Evolutionary conservation across 2,888 invertebrate species (phyloP).

Genomic region (Drepana falcataria): DNA sequence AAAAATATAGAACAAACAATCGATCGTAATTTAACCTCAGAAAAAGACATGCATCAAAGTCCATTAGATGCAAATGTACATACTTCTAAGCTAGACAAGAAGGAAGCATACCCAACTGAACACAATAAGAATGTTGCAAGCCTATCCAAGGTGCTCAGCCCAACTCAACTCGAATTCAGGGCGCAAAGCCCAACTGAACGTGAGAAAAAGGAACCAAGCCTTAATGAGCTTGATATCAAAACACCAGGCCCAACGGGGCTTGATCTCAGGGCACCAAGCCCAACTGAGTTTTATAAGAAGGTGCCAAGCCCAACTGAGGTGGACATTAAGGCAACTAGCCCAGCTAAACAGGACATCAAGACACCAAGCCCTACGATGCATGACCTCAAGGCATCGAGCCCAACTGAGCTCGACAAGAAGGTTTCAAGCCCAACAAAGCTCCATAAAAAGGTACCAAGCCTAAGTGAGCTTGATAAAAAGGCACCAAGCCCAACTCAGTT

Average conservation of each 20-base stretch:
- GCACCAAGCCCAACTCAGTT: not conserved
- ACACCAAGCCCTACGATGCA: not conserved
- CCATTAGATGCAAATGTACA: not conserved
- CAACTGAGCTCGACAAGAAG: not conserved
- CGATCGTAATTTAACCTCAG: not conserved
- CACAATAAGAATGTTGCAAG: too few relatives aligned
- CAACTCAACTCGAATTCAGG: too few relatives aligned
- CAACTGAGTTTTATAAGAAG: slow-evolving; percentile 10
- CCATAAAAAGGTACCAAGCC: not conserved
- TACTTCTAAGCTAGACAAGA: too few relatives aligned
- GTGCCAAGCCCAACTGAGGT: slow-evolving; percentile 20
- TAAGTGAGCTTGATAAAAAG: not conserved
- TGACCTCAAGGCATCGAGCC: slow-evolving; percentile 5
- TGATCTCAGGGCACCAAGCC: slow-evolving; percentile 4
- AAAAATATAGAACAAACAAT: not conserved
- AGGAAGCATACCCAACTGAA: too few relatives aligned
- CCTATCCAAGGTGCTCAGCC: too few relatives aligned
- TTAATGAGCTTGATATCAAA: too few relatives aligned
- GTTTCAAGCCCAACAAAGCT: not conserved
- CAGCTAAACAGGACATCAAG: slow-evolving; percentile 6
- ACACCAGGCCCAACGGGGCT: too few relatives aligned
- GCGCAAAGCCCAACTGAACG: too few relatives aligned
- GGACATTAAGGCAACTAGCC: slow-evolving; percentile 14
- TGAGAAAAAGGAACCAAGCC: too few relatives aligned
- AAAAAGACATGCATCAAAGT: not conserved